These are phyloP conservation scores for Neria commutata DNA, from an alignment of 2,888 invertebrate species.

Conservation along the genomic window DNA sequence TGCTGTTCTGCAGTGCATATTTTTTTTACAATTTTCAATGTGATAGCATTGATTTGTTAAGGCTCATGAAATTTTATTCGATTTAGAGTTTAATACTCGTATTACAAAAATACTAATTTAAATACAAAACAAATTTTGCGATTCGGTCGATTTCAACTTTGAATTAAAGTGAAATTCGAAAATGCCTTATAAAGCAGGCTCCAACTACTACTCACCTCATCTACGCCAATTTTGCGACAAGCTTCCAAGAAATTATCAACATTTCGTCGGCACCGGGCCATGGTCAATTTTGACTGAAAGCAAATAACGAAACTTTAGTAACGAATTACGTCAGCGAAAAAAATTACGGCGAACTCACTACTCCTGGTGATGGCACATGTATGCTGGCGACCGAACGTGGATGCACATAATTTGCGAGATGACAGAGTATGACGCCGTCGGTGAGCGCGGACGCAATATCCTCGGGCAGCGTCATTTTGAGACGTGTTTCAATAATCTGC, in stretches of 20 bases:
- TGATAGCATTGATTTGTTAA: no score
- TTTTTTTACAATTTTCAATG: no score
- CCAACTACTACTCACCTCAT: constrained; percentile 75
- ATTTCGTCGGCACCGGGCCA: constrained; percentile 91
- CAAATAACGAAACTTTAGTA: constrained; percentile 21
- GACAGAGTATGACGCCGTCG: constrained; percentile 93
- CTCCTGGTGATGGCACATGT: constrained; percentile 91
- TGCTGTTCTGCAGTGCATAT: no score
- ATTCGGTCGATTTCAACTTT: no score
- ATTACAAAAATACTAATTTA: no score
- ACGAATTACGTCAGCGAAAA: background rate
- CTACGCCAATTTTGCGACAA: constrained; percentile 90
- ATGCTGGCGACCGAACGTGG: constrained; percentile 92
- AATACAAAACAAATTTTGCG: no score
- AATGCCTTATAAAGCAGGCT: constrained; percentile 32
- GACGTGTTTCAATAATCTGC: constrained; percentile 86
- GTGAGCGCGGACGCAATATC: constrained; percentile 83
- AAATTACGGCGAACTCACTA: constrained; percentile 67
- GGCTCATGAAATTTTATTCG: no score
- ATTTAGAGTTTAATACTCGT: no score
- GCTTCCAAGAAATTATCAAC: constrained; percentile 96
- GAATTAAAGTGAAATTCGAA: no score
- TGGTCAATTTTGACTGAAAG: constrained; percentile 94
- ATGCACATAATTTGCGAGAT: constrained; percentile 90
- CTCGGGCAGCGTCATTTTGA: constrained; percentile 88